Evolutionary conservation across 2,113 vertebrate species (phyloP), one percentile per base, ranked within the genome.

Genomic region (Eurystomus gularis): DNA sequence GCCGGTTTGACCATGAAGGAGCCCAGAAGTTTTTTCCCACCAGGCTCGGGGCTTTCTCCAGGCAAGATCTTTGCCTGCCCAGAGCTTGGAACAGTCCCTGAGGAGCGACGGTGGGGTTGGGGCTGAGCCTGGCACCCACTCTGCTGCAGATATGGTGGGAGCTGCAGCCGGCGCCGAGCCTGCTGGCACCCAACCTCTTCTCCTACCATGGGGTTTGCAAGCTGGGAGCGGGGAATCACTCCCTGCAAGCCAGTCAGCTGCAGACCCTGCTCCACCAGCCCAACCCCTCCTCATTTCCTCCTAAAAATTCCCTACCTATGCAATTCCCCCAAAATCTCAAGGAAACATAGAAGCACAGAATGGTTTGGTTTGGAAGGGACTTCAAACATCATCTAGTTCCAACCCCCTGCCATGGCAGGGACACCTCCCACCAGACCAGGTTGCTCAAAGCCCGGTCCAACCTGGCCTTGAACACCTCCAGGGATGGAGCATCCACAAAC

Each of bases 271-370:
- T 49, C 42, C 7, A 1, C 42, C 10, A 5, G 71, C 57, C 72
- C 10, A 3, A 37, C 33, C 33, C 40, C 7, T 51, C 57, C 68
- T 62, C 3, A 2, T 15, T 37, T 48, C 19, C 25, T 35, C 62
- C 55, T 5, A 8, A 86, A 69, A 42, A 40, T 17, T 77, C 58
- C 80, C 54, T 17, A 14, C 3, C 25, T 10, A 0, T 1, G 18
- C 0, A 0, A 62, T 14, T 69, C 11, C 55, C 54, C 21, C 20
- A 2, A 62, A 91, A 54, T 26, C 10, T 23, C 3, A 1, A 28
- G 68, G 58, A 8, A 31, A 23, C 48, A 5, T 15, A 42, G 42
- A 42, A 42, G 11, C 42, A 42, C 15, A 42, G 42, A 42, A 42
- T 42, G 42, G 42, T 42, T 42, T 42, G 42, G 42, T 11, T 42